A percentile compares a stretch with the other conserved stretches of the same genome.
Conservation (phyloP, 2,888 invertebrate genomes). For the Cephus rjabovi region DNA sequence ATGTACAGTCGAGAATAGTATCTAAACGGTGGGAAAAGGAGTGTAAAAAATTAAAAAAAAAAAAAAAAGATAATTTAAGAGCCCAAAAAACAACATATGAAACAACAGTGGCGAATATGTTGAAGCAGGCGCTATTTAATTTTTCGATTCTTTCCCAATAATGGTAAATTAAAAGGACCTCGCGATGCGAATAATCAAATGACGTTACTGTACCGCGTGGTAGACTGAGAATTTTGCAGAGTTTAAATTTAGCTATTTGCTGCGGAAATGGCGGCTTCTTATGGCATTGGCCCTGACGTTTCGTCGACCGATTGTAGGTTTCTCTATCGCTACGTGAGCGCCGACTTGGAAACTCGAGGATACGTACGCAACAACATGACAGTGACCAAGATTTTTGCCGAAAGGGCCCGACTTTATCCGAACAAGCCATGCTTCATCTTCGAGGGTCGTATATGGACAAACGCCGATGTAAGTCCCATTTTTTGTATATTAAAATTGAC, state of each 20-base stretch:
- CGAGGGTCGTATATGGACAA: conserved; percentile 77
- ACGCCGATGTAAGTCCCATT: conserved; percentile 70
- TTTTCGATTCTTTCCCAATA: neutral
- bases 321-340: conserved; percentile 71
- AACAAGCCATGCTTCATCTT: conserved; percentile 76
- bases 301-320: conserved; percentile 64
- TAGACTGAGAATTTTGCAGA: neutral
- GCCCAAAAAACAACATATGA: too few species aligned
- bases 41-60: neutral
- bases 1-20: neutral
- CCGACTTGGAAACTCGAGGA: conserved; percentile 68
- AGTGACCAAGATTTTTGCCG: conserved; percentile 73
- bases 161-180: neutral
- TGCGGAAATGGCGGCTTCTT: neutral
- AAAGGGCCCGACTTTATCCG: conserved; percentile 72
- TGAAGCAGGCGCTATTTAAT: neutral
- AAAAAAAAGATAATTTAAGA: neutral
- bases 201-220: neutral
- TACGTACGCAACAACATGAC: conserved; percentile 72
- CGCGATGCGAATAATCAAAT: neutral
- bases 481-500: neutral
- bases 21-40: neutral
- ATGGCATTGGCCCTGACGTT: neutral
- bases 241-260: neutral
- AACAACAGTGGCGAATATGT: neutral